Conservation (phyloP, 2,113 vertebrate species). For the Limnothrissa miodon region DNA sequence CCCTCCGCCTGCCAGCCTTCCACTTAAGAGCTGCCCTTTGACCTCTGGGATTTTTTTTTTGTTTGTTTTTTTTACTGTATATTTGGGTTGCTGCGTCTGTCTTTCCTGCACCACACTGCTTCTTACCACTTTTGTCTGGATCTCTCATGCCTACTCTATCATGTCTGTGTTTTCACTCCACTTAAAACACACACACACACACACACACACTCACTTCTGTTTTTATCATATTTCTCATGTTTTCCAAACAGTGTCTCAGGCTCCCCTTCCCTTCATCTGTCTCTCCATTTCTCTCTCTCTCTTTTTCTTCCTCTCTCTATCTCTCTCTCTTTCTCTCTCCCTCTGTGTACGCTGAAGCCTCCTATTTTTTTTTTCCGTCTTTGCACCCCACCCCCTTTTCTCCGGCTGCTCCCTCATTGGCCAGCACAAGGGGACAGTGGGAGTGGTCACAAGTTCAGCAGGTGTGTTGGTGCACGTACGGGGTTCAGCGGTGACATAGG, state of each 20-base stretch:
- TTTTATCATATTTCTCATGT: neutral
- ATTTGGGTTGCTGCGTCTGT: neutral
- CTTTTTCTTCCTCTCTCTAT: slow-evolving; percentile 12
- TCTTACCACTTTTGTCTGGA: neutral
- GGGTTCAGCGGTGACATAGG: neutral
- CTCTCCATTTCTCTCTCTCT: slow-evolving; percentile 27
- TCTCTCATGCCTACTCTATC: neutral
- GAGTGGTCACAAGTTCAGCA: neutral
- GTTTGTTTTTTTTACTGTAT: neutral
- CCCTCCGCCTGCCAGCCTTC: neutral
- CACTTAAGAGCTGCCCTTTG: neutral
- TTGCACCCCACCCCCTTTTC: slow-evolving; percentile 21
- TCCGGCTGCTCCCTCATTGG: slow-evolving; percentile 1
- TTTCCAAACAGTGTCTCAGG: slow-evolving; percentile 35
- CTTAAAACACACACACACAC: slow-evolving; percentile 14
- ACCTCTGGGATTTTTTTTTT: slow-evolving; percentile 10
- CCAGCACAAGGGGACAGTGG: neutral
- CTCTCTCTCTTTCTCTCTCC: slow-evolving; percentile 17
- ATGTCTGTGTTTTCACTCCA: neutral
- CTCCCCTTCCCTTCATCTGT: no score
- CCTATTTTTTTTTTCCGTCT: neutral
- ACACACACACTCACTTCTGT: slow-evolving; percentile 39
- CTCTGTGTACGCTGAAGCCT: slow-evolving; percentile 1
- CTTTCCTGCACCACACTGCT: neutral
- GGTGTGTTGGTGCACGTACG: neutral